Conservation (phyloP, 2,888 invertebrate genomes). For the Limenitis camilla region DNA sequence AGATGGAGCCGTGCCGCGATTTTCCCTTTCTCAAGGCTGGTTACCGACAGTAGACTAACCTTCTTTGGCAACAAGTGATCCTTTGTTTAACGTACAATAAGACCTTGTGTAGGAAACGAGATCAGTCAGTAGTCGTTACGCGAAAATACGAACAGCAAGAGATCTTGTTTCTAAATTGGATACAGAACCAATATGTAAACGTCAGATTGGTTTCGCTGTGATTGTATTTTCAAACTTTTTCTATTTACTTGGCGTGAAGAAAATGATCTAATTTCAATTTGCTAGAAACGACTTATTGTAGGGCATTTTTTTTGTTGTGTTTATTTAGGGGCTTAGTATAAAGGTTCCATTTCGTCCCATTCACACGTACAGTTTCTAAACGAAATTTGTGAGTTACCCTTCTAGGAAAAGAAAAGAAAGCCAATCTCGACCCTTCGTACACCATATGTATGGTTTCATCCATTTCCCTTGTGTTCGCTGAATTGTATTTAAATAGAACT, state of each 20-base stretch:
- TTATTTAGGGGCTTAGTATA: slow-evolving; percentile 15
- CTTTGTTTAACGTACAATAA: slow-evolving; percentile 48
- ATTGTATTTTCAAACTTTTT: slow-evolving; percentile 39
- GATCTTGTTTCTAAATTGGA: slow-evolving; percentile 21
- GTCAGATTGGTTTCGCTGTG: slow-evolving; percentile 6
- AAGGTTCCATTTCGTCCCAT: slow-evolving; percentile 51
- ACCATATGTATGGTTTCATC: slow-evolving; percentile 20
- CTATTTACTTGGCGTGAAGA: slow-evolving; percentile 45
- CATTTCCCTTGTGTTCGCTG: slow-evolving; percentile 13
- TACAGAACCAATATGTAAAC: slow-evolving; percentile 5
- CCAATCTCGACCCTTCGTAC: slow-evolving; percentile 7
- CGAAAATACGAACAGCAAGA: slow-evolving; percentile 6
- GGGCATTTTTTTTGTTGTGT: slow-evolving; percentile 27
- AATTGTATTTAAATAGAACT: not conserved
- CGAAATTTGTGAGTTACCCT: slow-evolving; percentile 48
- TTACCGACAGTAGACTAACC: slow-evolving; percentile 23
- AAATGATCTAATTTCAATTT: slow-evolving; percentile 61
- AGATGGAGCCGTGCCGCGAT: slow-evolving; percentile 38
- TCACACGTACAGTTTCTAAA: slow-evolving; percentile 63
- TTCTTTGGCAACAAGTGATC: slow-evolving; percentile 33
- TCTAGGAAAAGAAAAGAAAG: not conserved
- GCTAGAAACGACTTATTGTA: slow-evolving; percentile 54
- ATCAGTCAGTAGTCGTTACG: slow-evolving; percentile 31
- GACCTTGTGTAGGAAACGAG: slow-evolving; percentile 36
- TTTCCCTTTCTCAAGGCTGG: slow-evolving; percentile 43